Conservation (phyloP, 1,140 invertebrate species). For the Tetramorium parvispinum region DNA sequence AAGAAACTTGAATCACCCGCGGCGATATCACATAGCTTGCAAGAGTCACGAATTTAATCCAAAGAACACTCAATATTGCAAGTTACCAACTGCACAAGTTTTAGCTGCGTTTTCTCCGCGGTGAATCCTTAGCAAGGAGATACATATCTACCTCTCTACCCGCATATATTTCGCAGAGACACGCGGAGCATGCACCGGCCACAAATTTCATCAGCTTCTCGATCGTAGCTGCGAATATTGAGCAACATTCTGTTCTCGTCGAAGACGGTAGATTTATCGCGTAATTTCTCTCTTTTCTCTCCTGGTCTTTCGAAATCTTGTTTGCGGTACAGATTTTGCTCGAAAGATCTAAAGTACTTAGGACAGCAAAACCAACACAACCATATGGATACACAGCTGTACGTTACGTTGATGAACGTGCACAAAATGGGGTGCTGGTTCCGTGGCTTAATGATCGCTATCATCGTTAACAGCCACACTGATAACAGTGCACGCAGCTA, state of each 20-base stretch:
- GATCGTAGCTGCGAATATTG: constrained; percentile 27
- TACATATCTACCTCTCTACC: neutral
- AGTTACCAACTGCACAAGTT: constrained; percentile 1
- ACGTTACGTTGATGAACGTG: neutral
- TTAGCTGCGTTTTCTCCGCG: neutral
- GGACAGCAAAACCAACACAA: neutral
- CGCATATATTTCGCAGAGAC: neutral
- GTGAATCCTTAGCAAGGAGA: neutral
- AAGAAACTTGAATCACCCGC: constrained; percentile 1
- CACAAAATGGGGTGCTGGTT: neutral
- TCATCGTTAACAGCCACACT: neutral
- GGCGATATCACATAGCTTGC: constrained; percentile 2
- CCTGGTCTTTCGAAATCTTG: neutral
- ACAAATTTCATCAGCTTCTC: constrained; percentile 4
- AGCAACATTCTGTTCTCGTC: neutral
- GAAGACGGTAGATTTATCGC: constrained; percentile 5
- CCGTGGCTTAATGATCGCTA: constrained; percentile 16
- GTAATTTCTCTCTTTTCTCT: constrained; percentile 7
- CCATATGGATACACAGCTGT: neutral
- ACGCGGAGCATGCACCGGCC: neutral
- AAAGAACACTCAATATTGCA: neutral
- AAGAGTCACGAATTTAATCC: constrained; percentile 39
- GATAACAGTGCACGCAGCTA: neutral
- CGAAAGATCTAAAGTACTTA: neutral
- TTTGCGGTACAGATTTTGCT: constrained; percentile 2